Evolutionary conservation across 1,140 invertebrate species (phyloP), one percentile per base, ranked within the genome.

Genomic region (Leptoteleia sp.): DNA sequence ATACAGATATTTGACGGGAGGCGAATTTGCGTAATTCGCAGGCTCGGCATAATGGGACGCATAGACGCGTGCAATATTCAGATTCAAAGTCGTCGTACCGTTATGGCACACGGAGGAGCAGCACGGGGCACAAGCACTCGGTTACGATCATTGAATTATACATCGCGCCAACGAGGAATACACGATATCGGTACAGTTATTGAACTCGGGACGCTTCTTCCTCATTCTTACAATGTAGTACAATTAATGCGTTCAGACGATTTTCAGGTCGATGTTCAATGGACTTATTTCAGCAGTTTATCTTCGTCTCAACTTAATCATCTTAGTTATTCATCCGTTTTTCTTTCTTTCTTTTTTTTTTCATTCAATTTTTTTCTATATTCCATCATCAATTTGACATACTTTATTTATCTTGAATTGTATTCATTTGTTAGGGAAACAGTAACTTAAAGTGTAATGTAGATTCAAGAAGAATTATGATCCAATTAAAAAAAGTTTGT

Each of bases 171-270:
- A 62, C 16, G 11, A 67, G 55, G 40, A 76, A 59, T 76, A 73
- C 43, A 57, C 59, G 70, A 59, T 62, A 78, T 78, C 75, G 50
- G 59, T 81, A 81, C 70, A 75, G 79, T 80, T 76, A 80, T 77
- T 68, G 79, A 77, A 65, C 73, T 80, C 52, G 31, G 35, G 37
- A 45, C 33, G 43, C 4, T 47, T 72, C 72, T 73, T 79, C 77
- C 77, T 75, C 77, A 48, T 79, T 79, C 77, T 79, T 40, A 54
- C 43, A 79, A 75, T 50, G 27, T 70, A 12, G 50, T 70, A 70
- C 57, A 72, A 78, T 78, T 78, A 78, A 64, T 55, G 57, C 57
- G 37, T 37, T 35, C 3, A 33, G 7, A 57, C 42, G 9, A 40
- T 70, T 50, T 47, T 31, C 37, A 54, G 45, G 40, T 33, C 40